These are phyloP conservation scores for Oryctes rhinoceros DNA, from an alignment of 1,140 invertebrate species.

Conservation along the genomic window DNA sequence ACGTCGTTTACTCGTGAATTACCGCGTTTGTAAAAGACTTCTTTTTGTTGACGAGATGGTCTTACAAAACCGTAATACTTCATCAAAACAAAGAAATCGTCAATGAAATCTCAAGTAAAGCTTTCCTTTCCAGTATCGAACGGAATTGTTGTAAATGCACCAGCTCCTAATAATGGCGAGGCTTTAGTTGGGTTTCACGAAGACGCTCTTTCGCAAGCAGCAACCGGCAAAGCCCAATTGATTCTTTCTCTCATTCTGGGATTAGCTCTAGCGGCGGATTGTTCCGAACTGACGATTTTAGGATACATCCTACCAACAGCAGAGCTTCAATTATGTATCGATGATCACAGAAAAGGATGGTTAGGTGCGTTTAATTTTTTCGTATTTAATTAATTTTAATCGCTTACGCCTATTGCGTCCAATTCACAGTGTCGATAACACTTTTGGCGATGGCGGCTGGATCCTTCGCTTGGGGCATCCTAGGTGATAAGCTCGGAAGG, in stretches of 20 bases:
- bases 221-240: constrained; percentile 76
- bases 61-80: no score
- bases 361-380: constrained; percentile 67
- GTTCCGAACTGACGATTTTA: constrained; percentile 77
- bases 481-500: constrained; percentile 72
- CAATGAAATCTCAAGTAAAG: no score
- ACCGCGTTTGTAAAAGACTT: no score
- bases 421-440: constrained; percentile 68
- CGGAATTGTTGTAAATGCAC: background rate
- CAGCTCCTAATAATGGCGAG: constrained; percentile 49
- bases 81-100: no score
- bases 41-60: no score
- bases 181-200: constrained; percentile 77
- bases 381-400: background rate
- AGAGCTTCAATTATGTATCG: constrained; percentile 79
- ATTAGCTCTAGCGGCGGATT: constrained; percentile 77
- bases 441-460: constrained; percentile 77
- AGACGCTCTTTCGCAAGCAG: constrained; percentile 75
- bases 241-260: constrained; percentile 72
- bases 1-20: no score
- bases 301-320: constrained; percentile 79
- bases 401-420: background rate
- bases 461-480: constrained; percentile 68
- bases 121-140: constrained; percentile 12
- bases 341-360: constrained; percentile 79